These are phyloP conservation scores for Diarsia brunnea DNA, from an alignment of 2,888 invertebrate genomes.

Conservation along the genomic window DNA sequence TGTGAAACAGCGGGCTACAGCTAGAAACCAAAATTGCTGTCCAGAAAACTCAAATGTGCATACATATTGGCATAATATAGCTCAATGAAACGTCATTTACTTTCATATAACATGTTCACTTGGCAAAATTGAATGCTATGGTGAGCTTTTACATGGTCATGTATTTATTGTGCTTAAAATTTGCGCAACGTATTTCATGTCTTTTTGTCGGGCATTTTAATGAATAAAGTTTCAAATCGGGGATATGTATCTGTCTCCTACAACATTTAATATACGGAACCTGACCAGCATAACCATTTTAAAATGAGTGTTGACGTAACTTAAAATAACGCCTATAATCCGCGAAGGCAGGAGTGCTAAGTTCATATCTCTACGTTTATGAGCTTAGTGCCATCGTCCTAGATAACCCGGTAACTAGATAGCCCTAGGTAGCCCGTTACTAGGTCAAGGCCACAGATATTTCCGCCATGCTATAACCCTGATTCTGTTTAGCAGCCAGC, in stretches of 20 bases:
- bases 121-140: neutral
- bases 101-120: no score
- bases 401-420: no score
- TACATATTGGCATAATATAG: no score
- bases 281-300: neutral
- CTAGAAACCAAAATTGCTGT: no score
- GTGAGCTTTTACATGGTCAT: neutral
- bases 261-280: neutral
- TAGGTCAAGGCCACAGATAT: conserved; percentile 3
- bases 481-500: conserved; percentile 48
- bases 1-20: neutral
- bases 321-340: neutral
- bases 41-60: no score
- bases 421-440: neutral
- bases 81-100: neutral
- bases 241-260: conserved; percentile 1
- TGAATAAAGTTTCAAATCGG: neutral
- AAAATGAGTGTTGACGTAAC: neutral
- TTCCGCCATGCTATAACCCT: conserved; percentile 35
- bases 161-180: neutral
- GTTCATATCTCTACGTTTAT: neutral
- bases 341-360: neutral
- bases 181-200: neutral
- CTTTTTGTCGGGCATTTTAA: neutral
- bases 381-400: neutral